These are phyloP conservation scores for Diadophis punctatus DNA, from an alignment of 2,113 vertebrate genomes.

Conservation along the genomic window DNA sequence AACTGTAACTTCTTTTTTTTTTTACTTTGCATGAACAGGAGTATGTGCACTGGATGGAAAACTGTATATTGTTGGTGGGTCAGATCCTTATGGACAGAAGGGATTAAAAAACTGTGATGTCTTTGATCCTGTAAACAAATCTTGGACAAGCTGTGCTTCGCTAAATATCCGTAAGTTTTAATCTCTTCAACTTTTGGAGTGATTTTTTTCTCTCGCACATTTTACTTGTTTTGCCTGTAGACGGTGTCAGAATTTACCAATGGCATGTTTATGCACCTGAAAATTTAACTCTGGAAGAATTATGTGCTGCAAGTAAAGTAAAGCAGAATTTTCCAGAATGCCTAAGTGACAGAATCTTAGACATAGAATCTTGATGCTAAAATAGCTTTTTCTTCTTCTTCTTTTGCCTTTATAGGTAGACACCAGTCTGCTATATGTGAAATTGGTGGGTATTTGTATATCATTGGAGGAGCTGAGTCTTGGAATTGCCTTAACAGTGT, in stretches of 20 bases:
- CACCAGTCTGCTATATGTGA: constrained; percentile 95
- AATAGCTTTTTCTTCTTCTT: background rate
- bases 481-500: constrained; percentile 97
- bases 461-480: constrained; percentile 91
- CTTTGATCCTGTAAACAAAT: constrained; percentile 90
- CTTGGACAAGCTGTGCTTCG: constrained; percentile 89
- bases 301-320: background rate
- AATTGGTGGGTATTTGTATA: constrained; percentile 88
- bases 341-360: background rate
- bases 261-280: background rate
- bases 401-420: constrained; percentile 74
- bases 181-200: background rate
- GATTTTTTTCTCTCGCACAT: background rate
- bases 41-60: constrained; percentile 92
- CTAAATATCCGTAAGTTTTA: constrained; percentile 88
- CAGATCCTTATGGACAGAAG: constrained; percentile 96
- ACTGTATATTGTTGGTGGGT: constrained; percentile 92
- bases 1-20: background rate
- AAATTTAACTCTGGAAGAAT: background rate
- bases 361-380: background rate
- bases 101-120: constrained; percentile 97
- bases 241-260: background rate
- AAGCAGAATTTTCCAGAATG: background rate
- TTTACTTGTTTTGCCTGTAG: background rate
- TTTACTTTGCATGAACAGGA: constrained; percentile 64